Conservation (phyloP, 2,113 vertebrate genomes). For the Nesogale talazaci region DNA sequence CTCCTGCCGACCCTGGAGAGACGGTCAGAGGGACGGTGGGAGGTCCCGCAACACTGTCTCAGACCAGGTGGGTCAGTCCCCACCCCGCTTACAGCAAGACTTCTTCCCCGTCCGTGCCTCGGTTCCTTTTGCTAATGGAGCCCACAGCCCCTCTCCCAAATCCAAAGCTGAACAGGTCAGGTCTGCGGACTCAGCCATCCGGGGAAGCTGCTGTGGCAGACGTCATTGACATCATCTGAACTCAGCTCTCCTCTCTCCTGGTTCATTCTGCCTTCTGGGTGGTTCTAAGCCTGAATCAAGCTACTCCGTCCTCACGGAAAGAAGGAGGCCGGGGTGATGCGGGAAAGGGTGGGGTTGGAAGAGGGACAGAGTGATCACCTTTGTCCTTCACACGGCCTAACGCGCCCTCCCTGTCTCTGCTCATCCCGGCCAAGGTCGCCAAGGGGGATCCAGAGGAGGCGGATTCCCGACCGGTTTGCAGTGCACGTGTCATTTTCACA, state of each 20-base stretch:
- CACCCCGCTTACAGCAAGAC: not conserved
- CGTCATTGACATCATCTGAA: not conserved
- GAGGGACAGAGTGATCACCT: not conserved
- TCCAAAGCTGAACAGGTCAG: not conserved
- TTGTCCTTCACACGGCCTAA: not conserved
- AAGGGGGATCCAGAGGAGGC: not conserved
- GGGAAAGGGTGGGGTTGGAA: constrained; percentile 11
- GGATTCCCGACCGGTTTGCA: not conserved
- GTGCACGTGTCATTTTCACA: not conserved
- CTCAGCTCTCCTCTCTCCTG: not conserved
- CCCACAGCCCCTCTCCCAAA: not conserved
- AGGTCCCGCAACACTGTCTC: not conserved
- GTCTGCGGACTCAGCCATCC: not conserved
- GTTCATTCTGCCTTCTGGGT: not conserved
- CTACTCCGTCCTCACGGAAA: not conserved
- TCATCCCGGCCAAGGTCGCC: constrained; percentile 7
- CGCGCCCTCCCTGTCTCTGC: not conserved
- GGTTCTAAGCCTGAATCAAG: not conserved
- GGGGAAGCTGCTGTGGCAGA: not conserved
- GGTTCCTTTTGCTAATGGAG: not conserved
- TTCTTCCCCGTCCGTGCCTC: rapidly evolving
- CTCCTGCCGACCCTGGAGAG: not conserved
- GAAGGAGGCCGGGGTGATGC: constrained; percentile 47
- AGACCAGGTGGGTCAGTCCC: not conserved
- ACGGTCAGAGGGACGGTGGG: not conserved